Evolutionary conservation across 2,797 vertebrate species (phyloP), one percentile per base, ranked within the genome.

Genomic region (Menidia menidia): DNA sequence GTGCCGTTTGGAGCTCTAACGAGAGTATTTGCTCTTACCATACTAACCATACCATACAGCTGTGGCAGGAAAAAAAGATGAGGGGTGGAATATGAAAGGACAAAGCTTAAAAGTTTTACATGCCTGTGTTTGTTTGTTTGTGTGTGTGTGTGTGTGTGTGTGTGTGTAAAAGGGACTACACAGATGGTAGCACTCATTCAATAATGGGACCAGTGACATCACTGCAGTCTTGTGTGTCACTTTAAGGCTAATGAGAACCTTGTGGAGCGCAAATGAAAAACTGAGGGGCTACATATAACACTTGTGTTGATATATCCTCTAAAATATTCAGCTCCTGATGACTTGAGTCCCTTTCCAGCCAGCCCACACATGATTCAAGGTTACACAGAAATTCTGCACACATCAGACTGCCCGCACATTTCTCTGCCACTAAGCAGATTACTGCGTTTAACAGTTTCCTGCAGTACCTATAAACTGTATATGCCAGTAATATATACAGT

Each of bases 141-240:
- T 15, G 47, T 32, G 30, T 41, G 16, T 32, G 8, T 8, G 73
- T 39, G 31, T 9, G 30, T 14, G 53, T 41, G 19, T 32, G 68
- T 64, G 0, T 0, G 48, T 25, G 25, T 25, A 25, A 25, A 25
- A 25, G 60, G 69, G 75, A 73, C 55, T 50, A 50, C 60, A 81
- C 90, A 92, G 88, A 87, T 92, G 87, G 87, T 87, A 92, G 83
- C 87, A 92, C 76, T 93, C 81, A 88, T 76, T 88, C 78, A 84
- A 82, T 86, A 90, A 93, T 87, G 64, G 84, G 80, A 77, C 66
- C 62, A 55, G 64, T 92, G 92, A 93, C 90, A 88, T 94, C 89
- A 93, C 84, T 68, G 56, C 51, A 66, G 73, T 68, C 68, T 68
- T 68, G 57, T 60, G 60, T 85, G 85, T 90, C 87, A 85, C 75